Evolutionary conservation across 2,888 invertebrate species (phyloP), one percentile per base, ranked within the genome.

Genomic region (Machimus atricapillus): DNA sequence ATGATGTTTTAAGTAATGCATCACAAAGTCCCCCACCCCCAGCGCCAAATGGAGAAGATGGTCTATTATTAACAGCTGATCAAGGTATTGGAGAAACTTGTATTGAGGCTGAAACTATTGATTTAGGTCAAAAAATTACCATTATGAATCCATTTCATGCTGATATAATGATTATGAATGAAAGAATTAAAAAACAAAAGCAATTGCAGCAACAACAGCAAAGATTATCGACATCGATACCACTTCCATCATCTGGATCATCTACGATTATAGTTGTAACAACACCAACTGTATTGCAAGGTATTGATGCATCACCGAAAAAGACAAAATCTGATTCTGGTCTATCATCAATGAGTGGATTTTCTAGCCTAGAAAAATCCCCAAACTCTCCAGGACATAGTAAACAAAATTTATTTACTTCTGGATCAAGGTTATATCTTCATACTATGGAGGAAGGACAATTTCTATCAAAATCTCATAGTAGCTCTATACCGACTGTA

Each of bases 331-430:
- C 97, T 0, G 97, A 97, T 91, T 97, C 97, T 0, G 97, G 97
- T 0, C 93, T 97, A 83, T 97, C 97, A 0, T 97, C 97, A 7
- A 96, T 97, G 95, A 97, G 96, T 90, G 97, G 97, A 5, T 96
- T 97, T 95, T 96, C 96, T 14, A 96, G 96, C 91, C 93, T 97
- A 90, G 97, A 97, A 91, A 97, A 97, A 93, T 97, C 97, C 46
- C 97, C 97, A 4, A 96, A 96, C 37, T 97, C 96, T 0, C 96
- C 97, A 37, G 87, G 86, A 40, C 85, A 86, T 77, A 74, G 52
- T n/a, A 79, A 81, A 14, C 56, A 85, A 7, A 87, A 23, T 40
- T 12, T 87, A 58, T 73, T 66, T 23, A 52, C 77, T 1, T 85
- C 82, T n/a, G 79, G 82, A 9, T 86, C 86, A 14, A 85, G 88